Percentiles rank a stretch among this genome's conserved stretches.
Evolutionary conservation across 2,888 invertebrate species (phyloP).

Genomic region (Coecobrya sp.): DNA sequence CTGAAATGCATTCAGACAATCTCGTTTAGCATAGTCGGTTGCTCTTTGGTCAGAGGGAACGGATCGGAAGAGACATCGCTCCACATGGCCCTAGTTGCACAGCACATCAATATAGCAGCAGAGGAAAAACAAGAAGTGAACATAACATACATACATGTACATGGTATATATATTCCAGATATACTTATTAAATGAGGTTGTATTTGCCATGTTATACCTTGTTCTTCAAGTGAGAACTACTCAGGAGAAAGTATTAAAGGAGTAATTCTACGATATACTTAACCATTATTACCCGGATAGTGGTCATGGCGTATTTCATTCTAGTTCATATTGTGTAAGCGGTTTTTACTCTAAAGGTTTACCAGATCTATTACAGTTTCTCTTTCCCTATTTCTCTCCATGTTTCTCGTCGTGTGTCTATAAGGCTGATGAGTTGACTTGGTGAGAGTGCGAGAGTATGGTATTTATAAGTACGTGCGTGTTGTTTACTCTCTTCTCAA

Average conservation of each 20-base stretch:
- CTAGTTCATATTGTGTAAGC: slow-evolving; percentile 60
- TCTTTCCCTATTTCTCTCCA: slow-evolving; percentile 32
- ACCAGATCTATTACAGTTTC: slow-evolving; percentile 50
- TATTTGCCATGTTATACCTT: neutral
- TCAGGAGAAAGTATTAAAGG: neutral
- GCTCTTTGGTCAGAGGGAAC: slow-evolving; percentile 27
- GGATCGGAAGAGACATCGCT: slow-evolving; percentile 32
- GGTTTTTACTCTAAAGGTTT: slow-evolving; percentile 58
- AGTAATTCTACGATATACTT: neutral
- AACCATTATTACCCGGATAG: slow-evolving; percentile 24
- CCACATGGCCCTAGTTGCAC: neutral
- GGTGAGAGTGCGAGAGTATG: slow-evolving; percentile 10
- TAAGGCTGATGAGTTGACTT: slow-evolving; percentile 54
- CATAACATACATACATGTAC: neutral
- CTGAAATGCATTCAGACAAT: slow-evolving; percentile 9
- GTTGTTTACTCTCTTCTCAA: slow-evolving; percentile 22
- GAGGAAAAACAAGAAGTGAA: slow-evolving; percentile 5
- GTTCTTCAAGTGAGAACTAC: slow-evolving; percentile 1
- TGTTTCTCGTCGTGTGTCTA: neutral
- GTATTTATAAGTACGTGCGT: slow-evolving; percentile 55
- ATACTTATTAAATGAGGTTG: too few relatives aligned
- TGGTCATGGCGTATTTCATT: slow-evolving; percentile 54
- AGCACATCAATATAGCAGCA: neutral
- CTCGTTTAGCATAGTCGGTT: slow-evolving; percentile 36
- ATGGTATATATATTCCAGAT: neutral